A percentile compares a stretch with the other conserved stretches of the same genome.
These are phyloP conservation scores for Leucania comma DNA, from an alignment of 2,888 invertebrate species.

Conservation along the genomic window DNA sequence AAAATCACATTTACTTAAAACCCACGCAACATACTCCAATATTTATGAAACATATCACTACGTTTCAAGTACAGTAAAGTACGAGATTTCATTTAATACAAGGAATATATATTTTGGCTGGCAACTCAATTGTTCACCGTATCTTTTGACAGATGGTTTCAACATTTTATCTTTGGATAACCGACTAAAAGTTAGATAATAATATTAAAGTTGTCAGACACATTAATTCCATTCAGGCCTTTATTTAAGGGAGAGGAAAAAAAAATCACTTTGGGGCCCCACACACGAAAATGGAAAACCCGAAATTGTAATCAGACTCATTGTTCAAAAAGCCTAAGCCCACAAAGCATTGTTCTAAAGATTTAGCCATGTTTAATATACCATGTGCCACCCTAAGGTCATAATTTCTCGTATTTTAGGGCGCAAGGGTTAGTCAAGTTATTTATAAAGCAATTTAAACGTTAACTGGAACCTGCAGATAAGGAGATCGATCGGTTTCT, in stretches of 20 bases:
- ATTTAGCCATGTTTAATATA: conserved; percentile 67
- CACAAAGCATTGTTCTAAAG: conserved; percentile 63
- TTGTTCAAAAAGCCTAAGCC: conserved; percentile 60
- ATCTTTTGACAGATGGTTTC: conserved; percentile 31
- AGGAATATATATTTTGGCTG: conserved; percentile 1
- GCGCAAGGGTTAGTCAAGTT: conserved; percentile 83
- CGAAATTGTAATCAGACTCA: conserved; percentile 65
- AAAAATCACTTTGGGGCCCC: conserved; percentile 50
- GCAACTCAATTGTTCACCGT: conserved; percentile 17
- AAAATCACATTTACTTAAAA: conserved; percentile 5
- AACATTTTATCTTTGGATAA: conserved; percentile 17
- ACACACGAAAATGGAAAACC: conserved; percentile 48
- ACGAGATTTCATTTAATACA: conserved; percentile 11
- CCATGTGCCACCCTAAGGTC: conserved; percentile 80
- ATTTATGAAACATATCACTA: conserved; percentile 18
- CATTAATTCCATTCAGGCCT: conserved; percentile 47
- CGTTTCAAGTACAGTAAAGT: conserved; percentile 1
- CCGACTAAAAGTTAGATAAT: conserved; percentile 31
- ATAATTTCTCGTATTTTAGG: conserved; percentile 80
- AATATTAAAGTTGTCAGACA: conserved; percentile 37
- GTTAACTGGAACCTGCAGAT: conserved; percentile 81
- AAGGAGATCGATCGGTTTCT: conserved; percentile 77
- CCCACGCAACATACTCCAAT: not conserved
- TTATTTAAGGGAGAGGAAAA: conserved; percentile 35
- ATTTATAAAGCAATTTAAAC: conserved; percentile 90